These are phyloP conservation scores for Bos javanicus DNA, from an alignment of 2,113 vertebrate genomes.

Conservation along the genomic window DNA sequence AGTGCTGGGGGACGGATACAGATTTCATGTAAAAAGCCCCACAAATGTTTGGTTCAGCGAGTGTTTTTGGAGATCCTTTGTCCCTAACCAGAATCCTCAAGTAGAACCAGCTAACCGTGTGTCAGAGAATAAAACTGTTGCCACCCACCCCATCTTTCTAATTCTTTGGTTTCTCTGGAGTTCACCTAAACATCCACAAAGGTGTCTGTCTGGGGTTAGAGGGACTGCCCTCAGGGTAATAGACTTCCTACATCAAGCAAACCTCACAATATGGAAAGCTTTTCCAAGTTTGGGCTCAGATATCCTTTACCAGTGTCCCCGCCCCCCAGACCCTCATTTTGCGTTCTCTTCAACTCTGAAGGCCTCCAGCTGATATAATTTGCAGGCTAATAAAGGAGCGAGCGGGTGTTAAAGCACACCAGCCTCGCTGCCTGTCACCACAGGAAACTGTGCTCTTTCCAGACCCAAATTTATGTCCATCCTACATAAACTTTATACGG, in stretches of 20 bases:
- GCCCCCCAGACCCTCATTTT: neutral
- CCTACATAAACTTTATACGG: neutral
- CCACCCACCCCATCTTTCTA: neutral
- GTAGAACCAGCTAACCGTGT: neutral
- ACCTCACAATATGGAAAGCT: neutral
- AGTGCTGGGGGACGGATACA: too few relatives aligned
- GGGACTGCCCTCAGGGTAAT: neutral
- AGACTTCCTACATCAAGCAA: neutral
- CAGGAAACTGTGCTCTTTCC: conserved; percentile 10
- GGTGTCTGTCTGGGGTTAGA: neutral
- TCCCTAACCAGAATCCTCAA: conserved; percentile 5
- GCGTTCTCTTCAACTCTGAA: neutral
- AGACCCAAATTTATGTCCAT: neutral
- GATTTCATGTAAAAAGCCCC: neutral
- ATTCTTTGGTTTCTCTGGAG: neutral
- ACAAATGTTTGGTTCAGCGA: neutral
- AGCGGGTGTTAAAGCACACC: neutral
- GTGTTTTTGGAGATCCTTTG: neutral
- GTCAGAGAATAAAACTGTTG: neutral
- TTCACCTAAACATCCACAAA: neutral
- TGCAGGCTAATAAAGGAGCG: neutral
- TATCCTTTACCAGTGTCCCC: neutral
- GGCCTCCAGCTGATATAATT: neutral
- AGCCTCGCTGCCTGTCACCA: neutral
- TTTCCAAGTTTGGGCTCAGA: neutral